phyloP scores from a whole-genome alignment of 2,797 vertebrate species.

The Clarias fuscus region DNA sequence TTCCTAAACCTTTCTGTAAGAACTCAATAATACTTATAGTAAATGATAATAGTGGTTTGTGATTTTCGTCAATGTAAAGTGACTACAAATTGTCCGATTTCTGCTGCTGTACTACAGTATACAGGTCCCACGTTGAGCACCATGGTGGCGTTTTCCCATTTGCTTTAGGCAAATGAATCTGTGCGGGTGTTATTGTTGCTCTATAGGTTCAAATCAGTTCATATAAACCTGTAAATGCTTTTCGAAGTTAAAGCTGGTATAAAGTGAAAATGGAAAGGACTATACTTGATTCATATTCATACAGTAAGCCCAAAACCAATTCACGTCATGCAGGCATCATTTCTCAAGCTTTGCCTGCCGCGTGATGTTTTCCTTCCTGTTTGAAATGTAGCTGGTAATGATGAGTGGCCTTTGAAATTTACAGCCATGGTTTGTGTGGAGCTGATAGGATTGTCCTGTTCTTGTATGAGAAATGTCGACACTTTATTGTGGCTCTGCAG shows the following conservation, averaged over 20 bases:
- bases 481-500: slow-evolving; percentile 54
- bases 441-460: slow-evolving; percentile 40
- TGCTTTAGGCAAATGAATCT: neutral
- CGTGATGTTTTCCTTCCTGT: slow-evolving; percentile 42
- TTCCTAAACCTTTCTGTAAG: neutral
- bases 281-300: slow-evolving; percentile 11
- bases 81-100: neutral
- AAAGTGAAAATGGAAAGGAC: neutral
- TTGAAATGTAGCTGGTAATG: slow-evolving; percentile 52
- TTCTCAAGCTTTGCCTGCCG: slow-evolving; percentile 26
- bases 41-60: neutral
- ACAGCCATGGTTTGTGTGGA: slow-evolving; percentile 40
- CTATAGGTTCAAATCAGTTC: neutral
- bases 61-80: neutral
- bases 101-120: neutral
- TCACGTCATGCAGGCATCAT: neutral
- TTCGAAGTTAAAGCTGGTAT: neutral
- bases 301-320: neutral
- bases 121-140: neutral
- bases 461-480: slow-evolving; percentile 55
- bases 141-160: neutral
- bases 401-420: slow-evolving; percentile 48
- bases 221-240: neutral
- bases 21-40: neutral
- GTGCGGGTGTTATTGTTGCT: neutral